Conservation (phyloP, 1,140 invertebrate species). For the Formica selysi region DNA sequence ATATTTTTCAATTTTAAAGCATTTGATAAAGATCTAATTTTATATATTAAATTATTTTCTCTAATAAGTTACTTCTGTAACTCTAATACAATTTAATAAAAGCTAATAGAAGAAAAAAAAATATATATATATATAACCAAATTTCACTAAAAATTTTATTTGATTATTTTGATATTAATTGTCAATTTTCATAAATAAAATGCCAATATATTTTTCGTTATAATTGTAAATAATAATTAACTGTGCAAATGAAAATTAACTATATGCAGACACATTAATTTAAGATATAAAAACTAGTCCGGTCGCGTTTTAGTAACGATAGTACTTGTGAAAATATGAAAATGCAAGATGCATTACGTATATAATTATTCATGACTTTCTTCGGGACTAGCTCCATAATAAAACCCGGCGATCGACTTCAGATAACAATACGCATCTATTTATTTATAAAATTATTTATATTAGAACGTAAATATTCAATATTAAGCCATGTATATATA, state of each 20-base stretch:
- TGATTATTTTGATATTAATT: neutral
- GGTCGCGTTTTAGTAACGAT: conserved; percentile 40
- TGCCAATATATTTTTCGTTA: neutral
- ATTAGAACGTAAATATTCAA: conserved; percentile 56
- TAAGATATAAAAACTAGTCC: conserved; percentile 69
- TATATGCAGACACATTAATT: conserved; percentile 60
- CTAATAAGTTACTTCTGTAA: neutral
- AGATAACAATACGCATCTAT: conserved; percentile 53
- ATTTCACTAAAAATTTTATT: conserved; percentile 8
- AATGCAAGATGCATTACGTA: conserved; percentile 10
- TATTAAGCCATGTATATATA: conserved; percentile 50
- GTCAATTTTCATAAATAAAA: conserved; percentile 16
- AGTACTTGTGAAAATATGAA: conserved; percentile 40
- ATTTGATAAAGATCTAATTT: neutral
- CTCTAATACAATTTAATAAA: neutral
- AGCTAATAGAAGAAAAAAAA: neutral
- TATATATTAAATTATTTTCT: neutral
- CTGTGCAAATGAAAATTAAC: conserved; percentile 22
- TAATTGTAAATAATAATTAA: conserved; percentile 37
- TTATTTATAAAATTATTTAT: conserved; percentile 74
- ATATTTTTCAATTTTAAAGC: neutral
- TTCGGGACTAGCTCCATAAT: conserved; percentile 1
- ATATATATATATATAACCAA: neutral
- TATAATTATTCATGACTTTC: conserved; percentile 40
- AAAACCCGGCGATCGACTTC: neutral